Percentiles rank a stretch among this genome's conserved stretches.
Conservation (phyloP, 1,140 invertebrate species). For the Trypoxylus dichotomus region DNA sequence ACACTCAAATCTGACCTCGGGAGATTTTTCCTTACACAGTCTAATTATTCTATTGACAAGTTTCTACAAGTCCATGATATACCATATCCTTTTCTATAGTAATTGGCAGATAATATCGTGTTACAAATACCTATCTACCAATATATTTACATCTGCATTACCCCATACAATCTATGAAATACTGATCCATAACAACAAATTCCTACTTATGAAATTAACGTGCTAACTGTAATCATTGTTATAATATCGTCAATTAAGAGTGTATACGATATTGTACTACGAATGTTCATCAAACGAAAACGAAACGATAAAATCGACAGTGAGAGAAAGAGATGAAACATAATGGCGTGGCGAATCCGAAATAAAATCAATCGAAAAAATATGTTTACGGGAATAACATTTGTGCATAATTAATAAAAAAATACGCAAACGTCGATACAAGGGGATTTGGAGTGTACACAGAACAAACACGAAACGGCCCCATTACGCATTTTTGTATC, state of each 20-base stretch:
- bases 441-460: not conserved
- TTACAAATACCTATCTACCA: too few relatives aligned
- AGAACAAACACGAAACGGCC: not conserved
- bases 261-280: not conserved
- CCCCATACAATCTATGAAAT: not conserved
- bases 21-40: too few relatives aligned
- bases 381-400: not conserved
- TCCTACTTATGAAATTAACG: slow-evolving; percentile 1
- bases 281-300: not conserved
- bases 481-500: slow-evolving; percentile 9
- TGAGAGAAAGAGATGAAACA: not conserved
- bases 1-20: too few relatives aligned
- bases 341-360: not conserved
- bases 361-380: slow-evolving; percentile 21
- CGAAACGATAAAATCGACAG: slow-evolving; percentile 16
- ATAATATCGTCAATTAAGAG: not conserved
- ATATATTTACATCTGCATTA: too few relatives aligned
- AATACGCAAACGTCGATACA: not conserved
- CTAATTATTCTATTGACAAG: too few relatives aligned
- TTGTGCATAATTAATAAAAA: slow-evolving; percentile 28
- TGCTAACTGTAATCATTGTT: not conserved
- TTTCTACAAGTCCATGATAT: too few relatives aligned
- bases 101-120: too few relatives aligned
- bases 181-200: not conserved
- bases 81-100: too few relatives aligned